Percentiles rank a stretch among this genome's conserved stretches.
These are phyloP conservation scores for Tachyglossus aculeatus DNA, from an alignment of 2,797 vertebrate genomes.

Conservation along the genomic window DNA sequence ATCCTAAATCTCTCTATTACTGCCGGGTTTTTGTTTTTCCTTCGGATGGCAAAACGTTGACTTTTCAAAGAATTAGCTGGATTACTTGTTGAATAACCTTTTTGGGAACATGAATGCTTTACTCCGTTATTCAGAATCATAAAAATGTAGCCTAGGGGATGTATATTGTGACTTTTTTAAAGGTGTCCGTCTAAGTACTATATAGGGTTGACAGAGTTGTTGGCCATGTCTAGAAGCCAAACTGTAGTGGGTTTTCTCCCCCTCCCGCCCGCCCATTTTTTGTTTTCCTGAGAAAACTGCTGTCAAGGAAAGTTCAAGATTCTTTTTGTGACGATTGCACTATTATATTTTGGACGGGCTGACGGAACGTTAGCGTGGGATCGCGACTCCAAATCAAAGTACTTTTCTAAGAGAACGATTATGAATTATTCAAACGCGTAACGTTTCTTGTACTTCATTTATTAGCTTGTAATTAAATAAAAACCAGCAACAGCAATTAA, in stretches of 20 bases:
- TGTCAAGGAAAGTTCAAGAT: not conserved
- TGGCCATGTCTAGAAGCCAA: slow-evolving; percentile 29
- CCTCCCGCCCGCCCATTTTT: not conserved
- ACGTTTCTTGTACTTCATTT: slow-evolving; percentile 89
- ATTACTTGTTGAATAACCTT: slow-evolving; percentile 25
- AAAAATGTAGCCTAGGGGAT: slow-evolving; percentile 36
- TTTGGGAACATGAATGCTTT: slow-evolving; percentile 35
- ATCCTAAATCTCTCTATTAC: slow-evolving; percentile 32
- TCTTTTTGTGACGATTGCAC: slow-evolving; percentile 36
- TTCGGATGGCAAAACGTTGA: slow-evolving; percentile 8
- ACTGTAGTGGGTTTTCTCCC: slow-evolving; percentile 6
- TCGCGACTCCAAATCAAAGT: slow-evolving; percentile 20
- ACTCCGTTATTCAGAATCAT: not conserved
- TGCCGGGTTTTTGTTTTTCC: slow-evolving; percentile 27
- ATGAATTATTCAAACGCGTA: slow-evolving; percentile 81
- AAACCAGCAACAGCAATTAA: slow-evolving; percentile 92
- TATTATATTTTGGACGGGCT: slow-evolving; percentile 16
- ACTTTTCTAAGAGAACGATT: slow-evolving; percentile 46
- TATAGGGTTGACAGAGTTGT: slow-evolving; percentile 25
- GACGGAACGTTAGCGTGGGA: slow-evolving; percentile 25
- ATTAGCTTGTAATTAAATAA: slow-evolving; percentile 99
- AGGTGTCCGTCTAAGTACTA: slow-evolving; percentile 30
- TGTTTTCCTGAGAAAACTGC: not conserved
- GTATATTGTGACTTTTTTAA: slow-evolving; percentile 43
- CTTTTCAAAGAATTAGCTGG: slow-evolving; percentile 14